Percentiles rank a stretch among this genome's conserved stretches.
Conservation (phyloP, 2,888 invertebrate genomes). For the Drosophila mimica region DNA sequence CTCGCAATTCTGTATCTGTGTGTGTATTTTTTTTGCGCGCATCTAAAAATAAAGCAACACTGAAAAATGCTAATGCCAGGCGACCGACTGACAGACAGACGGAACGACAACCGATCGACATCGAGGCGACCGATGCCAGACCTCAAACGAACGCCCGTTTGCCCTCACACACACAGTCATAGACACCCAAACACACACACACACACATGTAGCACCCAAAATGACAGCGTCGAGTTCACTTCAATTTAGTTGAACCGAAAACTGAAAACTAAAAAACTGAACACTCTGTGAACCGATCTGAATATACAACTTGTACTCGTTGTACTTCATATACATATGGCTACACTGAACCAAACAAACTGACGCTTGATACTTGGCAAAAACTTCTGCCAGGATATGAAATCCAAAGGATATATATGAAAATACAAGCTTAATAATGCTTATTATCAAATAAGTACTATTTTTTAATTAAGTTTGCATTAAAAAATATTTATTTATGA, state of each 20-base stretch:
- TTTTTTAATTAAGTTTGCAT: neutral
- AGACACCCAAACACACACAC: slow-evolving; percentile 25
- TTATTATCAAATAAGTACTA: neutral
- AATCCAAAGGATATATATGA: neutral
- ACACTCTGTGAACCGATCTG: slow-evolving; percentile 63
- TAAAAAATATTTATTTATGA: neutral
- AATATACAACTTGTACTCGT: slow-evolving; percentile 54
- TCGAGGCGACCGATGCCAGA: slow-evolving; percentile 76
- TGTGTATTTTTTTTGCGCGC: slow-evolving; percentile 66
- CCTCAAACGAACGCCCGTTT: slow-evolving; percentile 78
- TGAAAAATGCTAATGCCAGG: slow-evolving; percentile 79
- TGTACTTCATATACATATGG: slow-evolving; percentile 6
- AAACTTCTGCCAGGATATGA: neutral
- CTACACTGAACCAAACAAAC: slow-evolving; percentile 38
- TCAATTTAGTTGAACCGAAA: slow-evolving; percentile 67
- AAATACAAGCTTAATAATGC: neutral
- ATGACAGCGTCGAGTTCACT: slow-evolving; percentile 78
- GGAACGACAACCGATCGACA: slow-evolving; percentile 69
- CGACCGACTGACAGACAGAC: slow-evolving; percentile 46
- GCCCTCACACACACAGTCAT: slow-evolving; percentile 69
- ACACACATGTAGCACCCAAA: slow-evolving; percentile 50
- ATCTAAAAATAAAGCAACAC: slow-evolving; percentile 79
- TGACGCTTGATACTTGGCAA: neutral
- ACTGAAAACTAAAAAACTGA: slow-evolving; percentile 29
- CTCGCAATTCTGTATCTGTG: slow-evolving; percentile 41